Conservation (phyloP, 92 coral and sea anemone species). For the Palythoa grandis region DNA sequence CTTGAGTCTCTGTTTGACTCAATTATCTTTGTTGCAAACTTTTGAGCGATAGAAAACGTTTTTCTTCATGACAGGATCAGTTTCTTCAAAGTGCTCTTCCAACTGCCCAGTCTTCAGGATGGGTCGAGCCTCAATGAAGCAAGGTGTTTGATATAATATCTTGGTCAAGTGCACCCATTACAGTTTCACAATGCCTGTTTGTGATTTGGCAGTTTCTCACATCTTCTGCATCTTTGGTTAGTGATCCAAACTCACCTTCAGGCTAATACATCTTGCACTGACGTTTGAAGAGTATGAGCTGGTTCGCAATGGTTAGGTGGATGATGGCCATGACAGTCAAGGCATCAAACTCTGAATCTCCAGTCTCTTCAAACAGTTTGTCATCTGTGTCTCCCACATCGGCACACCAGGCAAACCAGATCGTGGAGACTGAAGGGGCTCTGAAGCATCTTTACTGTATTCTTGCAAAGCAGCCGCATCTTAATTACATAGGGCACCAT, state of each 20-base stretch:
- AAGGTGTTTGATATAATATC: conserved; percentile 11
- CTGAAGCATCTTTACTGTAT: conserved; percentile 19
- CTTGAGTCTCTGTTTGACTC: conserved; percentile 27
- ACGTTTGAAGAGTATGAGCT: conserved; percentile 22
- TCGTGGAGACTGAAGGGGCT: conserved; percentile 27
- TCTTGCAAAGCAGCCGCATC: conserved; percentile 25
- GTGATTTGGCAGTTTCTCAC: conserved; percentile 19
- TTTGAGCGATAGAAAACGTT: conserved; percentile 21
- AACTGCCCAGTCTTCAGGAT: conserved; percentile 25
- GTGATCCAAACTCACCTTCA: conserved; percentile 16
- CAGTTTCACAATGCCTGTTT: conserved; percentile 19
- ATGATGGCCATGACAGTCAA: conserved; percentile 20
- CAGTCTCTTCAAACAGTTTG: conserved; percentile 26
- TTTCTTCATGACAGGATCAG: conserved; percentile 20
- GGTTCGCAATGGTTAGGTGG: conserved; percentile 4
- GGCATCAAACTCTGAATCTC: conserved; percentile 10
- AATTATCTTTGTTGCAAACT: conserved; percentile 29
- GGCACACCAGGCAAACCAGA: conserved; percentile 27
- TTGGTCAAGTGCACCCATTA: conserved; percentile 25
- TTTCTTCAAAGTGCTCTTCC: conserved; percentile 32
- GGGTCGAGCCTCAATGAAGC: conserved; percentile 18
- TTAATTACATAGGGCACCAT: conserved; percentile 23
- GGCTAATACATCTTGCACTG: conserved; percentile 22
- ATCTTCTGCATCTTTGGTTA: background rate
- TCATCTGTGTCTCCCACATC: conserved; percentile 22